These are phyloP conservation scores for Phengaris arion DNA, from an alignment of 2,888 invertebrate species.

Conservation along the genomic window DNA sequence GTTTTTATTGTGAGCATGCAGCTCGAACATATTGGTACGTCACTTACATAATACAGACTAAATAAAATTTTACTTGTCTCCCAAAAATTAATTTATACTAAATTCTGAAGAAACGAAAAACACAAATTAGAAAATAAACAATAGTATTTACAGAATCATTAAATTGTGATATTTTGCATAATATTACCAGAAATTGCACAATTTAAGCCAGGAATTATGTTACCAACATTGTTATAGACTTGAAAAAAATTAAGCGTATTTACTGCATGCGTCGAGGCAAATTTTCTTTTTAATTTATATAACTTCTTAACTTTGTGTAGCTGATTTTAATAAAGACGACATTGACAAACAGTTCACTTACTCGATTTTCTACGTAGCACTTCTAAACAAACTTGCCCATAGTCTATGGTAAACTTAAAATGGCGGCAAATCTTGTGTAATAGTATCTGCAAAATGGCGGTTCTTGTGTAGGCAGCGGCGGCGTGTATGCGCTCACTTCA, in stretches of 20 bases:
- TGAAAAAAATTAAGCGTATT: too few species aligned
- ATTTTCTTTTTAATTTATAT: too few species aligned
- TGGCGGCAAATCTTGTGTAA: not conserved
- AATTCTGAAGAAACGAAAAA: not conserved
- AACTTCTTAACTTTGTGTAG: too few species aligned
- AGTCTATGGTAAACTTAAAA: not conserved
- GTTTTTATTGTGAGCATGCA: slow-evolving; percentile 28
- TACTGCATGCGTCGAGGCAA: too few species aligned
- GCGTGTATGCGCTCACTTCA: slow-evolving; percentile 81
- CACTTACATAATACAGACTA: not conserved
- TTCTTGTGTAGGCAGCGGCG: not conserved
- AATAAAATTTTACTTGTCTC: slow-evolving; percentile 1
- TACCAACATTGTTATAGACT: not conserved
- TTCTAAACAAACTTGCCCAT: not conserved
- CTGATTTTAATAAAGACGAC: not conserved
- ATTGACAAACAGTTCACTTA: not conserved
- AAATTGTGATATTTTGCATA: not conserved
- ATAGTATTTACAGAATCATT: not conserved
- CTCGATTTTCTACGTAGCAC: not conserved
- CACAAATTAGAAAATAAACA: not conserved
- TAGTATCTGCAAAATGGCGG: not conserved
- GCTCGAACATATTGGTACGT: not conserved
- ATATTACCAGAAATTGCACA: not conserved
- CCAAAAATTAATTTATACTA: not conserved
- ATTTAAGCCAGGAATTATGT: not conserved